Percentiles rank a stretch among this genome's conserved stretches.
phyloP scores from a whole-genome alignment of 2,888 invertebrate genomes.

The Rhamnusium bicolor region DNA sequence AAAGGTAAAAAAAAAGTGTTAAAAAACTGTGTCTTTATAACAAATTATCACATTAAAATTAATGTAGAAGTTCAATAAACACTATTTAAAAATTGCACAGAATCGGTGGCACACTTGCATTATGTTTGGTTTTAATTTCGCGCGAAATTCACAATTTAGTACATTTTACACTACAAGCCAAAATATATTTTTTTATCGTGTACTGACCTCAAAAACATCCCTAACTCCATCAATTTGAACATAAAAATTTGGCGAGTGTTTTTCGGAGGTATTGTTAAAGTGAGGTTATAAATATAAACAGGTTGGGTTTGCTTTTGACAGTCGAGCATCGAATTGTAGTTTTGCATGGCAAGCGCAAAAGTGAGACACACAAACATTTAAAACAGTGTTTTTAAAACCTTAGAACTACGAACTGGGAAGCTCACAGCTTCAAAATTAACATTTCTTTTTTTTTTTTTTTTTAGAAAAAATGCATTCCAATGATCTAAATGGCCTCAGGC shows the following conservation, averaged over 20 bases:
- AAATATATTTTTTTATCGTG: conserved; percentile 49
- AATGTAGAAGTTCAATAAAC: conserved; percentile 58
- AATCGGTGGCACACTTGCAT: conserved; percentile 68
- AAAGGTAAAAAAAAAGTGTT: conserved; percentile 49
- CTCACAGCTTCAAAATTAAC: conserved; percentile 56
- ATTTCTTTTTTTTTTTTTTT: conserved; percentile 54
- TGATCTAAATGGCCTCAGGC: conserved; percentile 52
- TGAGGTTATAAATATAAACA: conserved; percentile 45
- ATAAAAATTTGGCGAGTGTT: conserved; percentile 51
- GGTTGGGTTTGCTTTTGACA: conserved; percentile 47
- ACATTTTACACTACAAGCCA: conserved; percentile 56
- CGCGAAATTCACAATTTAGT: conserved; percentile 48
- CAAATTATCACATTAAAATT: conserved; percentile 64
- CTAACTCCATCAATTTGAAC: conserved; percentile 47
- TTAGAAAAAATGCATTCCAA: conserved; percentile 60
- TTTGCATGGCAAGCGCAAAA: conserved; percentile 68
- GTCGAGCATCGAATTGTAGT: conserved; percentile 52
- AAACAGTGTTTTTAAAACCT: conserved; percentile 70
- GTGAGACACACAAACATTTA: conserved; percentile 72
- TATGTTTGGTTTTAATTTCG: conserved; percentile 39
- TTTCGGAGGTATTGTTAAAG: conserved; percentile 51
- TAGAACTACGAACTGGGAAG: conserved; percentile 65
- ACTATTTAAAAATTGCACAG: conserved; percentile 68
- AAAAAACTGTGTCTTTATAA: conserved; percentile 60
- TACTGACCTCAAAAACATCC: conserved; percentile 44